Evolutionary conservation across 2,888 invertebrate genomes (phyloP).

Genomic region (Seira musarum): DNA sequence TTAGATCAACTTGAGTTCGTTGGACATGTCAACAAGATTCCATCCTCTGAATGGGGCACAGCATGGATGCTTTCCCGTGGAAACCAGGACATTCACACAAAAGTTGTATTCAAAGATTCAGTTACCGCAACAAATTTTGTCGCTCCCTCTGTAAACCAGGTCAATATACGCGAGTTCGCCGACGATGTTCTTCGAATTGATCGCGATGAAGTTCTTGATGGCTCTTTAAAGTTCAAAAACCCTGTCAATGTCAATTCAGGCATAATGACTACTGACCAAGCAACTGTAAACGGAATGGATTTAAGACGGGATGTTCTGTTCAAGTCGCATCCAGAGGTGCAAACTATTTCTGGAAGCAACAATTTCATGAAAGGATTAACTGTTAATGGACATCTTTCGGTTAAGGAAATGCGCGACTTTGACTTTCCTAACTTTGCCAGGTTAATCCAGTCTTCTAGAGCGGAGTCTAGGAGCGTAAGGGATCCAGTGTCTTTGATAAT

Average conservation of each 20-base stretch:
- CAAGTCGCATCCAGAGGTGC: conserved; percentile 18
- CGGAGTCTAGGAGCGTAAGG: background rate
- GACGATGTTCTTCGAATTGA: conserved; percentile 49
- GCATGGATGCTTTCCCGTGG: conserved; percentile 42
- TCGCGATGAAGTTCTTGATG: conserved; percentile 18
- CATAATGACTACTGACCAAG: conserved; percentile 18
- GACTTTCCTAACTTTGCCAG: conserved; percentile 41
- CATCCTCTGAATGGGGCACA: conserved; percentile 48
- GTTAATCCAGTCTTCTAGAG: background rate
- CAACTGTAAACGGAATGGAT: conserved; percentile 53
- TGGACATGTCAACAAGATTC: conserved; percentile 49
- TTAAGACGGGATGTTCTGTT: conserved; percentile 50
- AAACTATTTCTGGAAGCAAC: conserved; percentile 49
- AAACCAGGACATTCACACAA: conserved; percentile 52
- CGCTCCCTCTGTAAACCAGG: conserved; percentile 32
- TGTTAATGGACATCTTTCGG: conserved; percentile 11
- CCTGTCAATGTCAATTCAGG: background rate
- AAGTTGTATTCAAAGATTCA: conserved; percentile 28
- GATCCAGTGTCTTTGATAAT: conserved; percentile 29
- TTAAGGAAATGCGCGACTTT: conserved; percentile 10
- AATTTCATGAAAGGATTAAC: conserved; percentile 46
- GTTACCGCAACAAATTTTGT: conserved; percentile 8
- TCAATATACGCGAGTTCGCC: conserved; percentile 47
- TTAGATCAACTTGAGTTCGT: background rate
- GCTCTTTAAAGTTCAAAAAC: conserved; percentile 26